Evolutionary conservation across 2,888 invertebrate genomes (phyloP), one percentile per base, ranked within the genome.

Genomic region (Steromphala cineraria): DNA sequence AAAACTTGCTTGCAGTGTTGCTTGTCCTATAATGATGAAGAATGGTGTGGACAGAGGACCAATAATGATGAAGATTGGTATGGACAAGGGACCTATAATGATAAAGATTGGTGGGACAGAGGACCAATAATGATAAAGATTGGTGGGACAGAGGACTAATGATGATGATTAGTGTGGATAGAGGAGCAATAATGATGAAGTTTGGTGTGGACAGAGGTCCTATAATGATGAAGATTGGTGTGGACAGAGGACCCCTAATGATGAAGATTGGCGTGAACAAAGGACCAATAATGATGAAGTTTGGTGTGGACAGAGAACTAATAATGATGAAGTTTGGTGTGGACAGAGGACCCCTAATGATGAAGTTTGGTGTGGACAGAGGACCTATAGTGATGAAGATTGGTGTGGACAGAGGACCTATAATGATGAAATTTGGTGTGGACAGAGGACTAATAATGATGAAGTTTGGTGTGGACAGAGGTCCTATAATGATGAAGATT

Each of bases 351-450:
- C 10, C 46, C 13, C 5, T 5, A 5, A 31, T n/a, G 31, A 52
- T n/a, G 24, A 24, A 79, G 52, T 71, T 7, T 67, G 53, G 56
- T 28, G 71, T 2, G 71, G 67, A 79, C 17, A 71, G 53, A 79
- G 67, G 71, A 21, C 40, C 21, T 28, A 15, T 67, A 46, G 67
- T 13, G 53, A n/a, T 40, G 15, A 40, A 24, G 56, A 3, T 31
- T 7, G 56, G 46, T 31, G 55, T 17, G 55, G 75, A 46, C 36
- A 46, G 46, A 19, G 52, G 52, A 21, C 15, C 24, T 17, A 40
- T 24, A 21, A 21, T 46, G 52, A 19, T 40, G 46, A 17, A 24
- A 24, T 15, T 15, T 52, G 21, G 36, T 4, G 36, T 36, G 36
- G 36, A 36, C 36, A 36, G 36, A n/a, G 10, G 52, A 52, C 8